phyloP scores from a whole-genome alignment of 1,140 invertebrate species.

The Heliconius himera region DNA sequence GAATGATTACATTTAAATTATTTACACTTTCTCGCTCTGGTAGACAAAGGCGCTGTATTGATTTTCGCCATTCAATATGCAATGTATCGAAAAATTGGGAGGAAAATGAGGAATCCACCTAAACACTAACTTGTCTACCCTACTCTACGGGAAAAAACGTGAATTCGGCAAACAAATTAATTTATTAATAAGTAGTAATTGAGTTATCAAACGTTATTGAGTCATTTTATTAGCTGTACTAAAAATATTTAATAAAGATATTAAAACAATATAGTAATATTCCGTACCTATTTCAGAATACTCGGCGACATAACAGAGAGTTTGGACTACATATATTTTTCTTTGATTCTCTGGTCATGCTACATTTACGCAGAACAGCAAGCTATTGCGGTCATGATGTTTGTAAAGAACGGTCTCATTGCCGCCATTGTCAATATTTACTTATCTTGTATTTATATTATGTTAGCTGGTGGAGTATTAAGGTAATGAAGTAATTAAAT shows the following conservation, averaged over 20 bases:
- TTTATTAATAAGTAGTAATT: no score
- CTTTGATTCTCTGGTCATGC: conserved; percentile 88
- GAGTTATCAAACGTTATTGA: no score
- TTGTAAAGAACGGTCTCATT: conserved; percentile 89
- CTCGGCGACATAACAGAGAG: conserved; percentile 77
- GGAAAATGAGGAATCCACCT: not conserved
- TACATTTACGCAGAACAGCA: conserved; percentile 93
- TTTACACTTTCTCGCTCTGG: no score
- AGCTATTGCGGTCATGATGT: conserved; percentile 90
- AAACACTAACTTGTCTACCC: no score
- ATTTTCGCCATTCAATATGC: not conserved
- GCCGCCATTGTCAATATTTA: conserved; percentile 90
- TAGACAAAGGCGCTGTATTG: not conserved
- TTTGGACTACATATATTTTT: conserved; percentile 83
- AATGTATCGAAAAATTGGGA: not conserved
- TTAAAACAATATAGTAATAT: no score
- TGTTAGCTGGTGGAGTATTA: conserved; percentile 90
- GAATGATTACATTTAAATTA: no score
- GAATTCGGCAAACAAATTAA: no score
- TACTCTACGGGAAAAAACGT: no score
- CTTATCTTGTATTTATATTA: conserved; percentile 87
- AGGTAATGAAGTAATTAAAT: conserved; percentile 84
- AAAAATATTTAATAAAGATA: no score
- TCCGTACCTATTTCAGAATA: conserved; percentile 59
- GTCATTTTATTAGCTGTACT: no score